phyloP scores from a whole-genome alignment of 2,888 invertebrate genomes.

The Acrobasis repandana region DNA sequence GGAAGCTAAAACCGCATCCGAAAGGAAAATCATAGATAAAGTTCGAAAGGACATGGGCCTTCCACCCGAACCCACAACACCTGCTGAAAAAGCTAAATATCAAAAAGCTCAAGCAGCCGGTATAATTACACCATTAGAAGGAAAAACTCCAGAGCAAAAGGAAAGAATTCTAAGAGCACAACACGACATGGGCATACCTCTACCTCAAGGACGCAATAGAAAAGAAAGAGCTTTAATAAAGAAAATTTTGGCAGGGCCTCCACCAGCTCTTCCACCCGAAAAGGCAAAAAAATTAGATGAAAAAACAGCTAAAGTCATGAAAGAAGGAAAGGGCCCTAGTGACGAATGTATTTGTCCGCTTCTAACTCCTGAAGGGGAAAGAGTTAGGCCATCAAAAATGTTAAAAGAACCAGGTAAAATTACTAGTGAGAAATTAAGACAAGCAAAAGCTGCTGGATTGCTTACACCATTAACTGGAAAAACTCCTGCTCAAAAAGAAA shows the following conservation, averaged over 20 bases:
- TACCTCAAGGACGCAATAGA: slow-evolving; percentile 36
- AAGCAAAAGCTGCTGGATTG: slow-evolving; percentile 26
- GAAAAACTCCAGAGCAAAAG: slow-evolving; percentile 34
- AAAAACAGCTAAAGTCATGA: slow-evolving; percentile 42
- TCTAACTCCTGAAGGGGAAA: slow-evolving; percentile 39
- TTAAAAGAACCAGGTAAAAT: slow-evolving; percentile 18
- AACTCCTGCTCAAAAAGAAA: slow-evolving; percentile 25
- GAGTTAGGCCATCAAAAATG: slow-evolving; percentile 9
- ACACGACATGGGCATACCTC: slow-evolving; percentile 31
- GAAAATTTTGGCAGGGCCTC: slow-evolving; percentile 28
- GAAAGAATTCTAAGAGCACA: slow-evolving; percentile 34
- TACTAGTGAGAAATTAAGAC: slow-evolving; percentile 24
- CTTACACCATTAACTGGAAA: slow-evolving; percentile 26
- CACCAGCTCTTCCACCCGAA: slow-evolving; percentile 19
- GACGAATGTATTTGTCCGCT: slow-evolving; percentile 48
- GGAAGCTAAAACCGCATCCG: slow-evolving; percentile 41
- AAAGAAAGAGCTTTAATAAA: slow-evolving; percentile 38
- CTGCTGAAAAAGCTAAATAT: slow-evolving; percentile 33
- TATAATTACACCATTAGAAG: slow-evolving; percentile 35
- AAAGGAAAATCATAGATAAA: slow-evolving; percentile 38
- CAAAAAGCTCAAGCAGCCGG: slow-evolving; percentile 33
- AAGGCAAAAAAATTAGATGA: slow-evolving; percentile 34
- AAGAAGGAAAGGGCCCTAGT: slow-evolving; percentile 45
- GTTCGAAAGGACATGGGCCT: slow-evolving; percentile 29
- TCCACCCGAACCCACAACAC: slow-evolving; percentile 29